Percentiles rank a stretch among this genome's conserved stretches.
phyloP scores from a whole-genome alignment of 2,113 vertebrate genomes.

The Serinus canaria region DNA sequence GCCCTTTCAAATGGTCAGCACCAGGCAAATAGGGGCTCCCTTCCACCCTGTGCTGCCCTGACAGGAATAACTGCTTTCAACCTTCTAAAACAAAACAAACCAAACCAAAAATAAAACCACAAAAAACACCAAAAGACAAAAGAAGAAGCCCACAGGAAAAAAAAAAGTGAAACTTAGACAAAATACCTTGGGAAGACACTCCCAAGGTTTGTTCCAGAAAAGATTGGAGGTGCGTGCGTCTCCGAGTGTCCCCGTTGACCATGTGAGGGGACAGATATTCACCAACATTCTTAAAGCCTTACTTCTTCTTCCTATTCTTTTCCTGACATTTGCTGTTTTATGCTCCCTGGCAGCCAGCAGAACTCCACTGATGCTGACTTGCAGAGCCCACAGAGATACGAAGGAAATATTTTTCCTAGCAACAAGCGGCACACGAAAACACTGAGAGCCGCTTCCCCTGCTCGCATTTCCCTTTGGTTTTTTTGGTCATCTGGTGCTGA shows the following conservation, averaged over 20 bases:
- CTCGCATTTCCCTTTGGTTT: slow-evolving; percentile 9
- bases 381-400: slow-evolving; percentile 42
- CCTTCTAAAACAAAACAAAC: neutral
- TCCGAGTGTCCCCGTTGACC: neutral
- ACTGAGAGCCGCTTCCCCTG: neutral
- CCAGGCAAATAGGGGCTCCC: neutral
- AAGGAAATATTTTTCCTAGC: slow-evolving; percentile 70
- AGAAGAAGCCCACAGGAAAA: no score
- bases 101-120: neutral
- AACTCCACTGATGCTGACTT: slow-evolving; percentile 33
- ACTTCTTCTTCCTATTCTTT: slow-evolving; percentile 40
- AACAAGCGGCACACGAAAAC: slow-evolving; percentile 23
- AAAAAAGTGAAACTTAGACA: neutral
- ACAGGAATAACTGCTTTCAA: neutral
- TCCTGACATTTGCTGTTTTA: slow-evolving; percentile 62
- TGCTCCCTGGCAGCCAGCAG: slow-evolving; percentile 46
- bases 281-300: slow-evolving; percentile 44
- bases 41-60: neutral
- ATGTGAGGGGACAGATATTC: neutral
- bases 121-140: no score
- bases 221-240: accelerated
- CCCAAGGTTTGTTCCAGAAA: neutral
- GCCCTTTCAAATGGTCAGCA: neutral
- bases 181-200: neutral
- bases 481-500: slow-evolving; percentile 23